Evolutionary conservation across 2,113 vertebrate genomes (phyloP).

Genomic region (Dasyprocta punctata): DNA sequence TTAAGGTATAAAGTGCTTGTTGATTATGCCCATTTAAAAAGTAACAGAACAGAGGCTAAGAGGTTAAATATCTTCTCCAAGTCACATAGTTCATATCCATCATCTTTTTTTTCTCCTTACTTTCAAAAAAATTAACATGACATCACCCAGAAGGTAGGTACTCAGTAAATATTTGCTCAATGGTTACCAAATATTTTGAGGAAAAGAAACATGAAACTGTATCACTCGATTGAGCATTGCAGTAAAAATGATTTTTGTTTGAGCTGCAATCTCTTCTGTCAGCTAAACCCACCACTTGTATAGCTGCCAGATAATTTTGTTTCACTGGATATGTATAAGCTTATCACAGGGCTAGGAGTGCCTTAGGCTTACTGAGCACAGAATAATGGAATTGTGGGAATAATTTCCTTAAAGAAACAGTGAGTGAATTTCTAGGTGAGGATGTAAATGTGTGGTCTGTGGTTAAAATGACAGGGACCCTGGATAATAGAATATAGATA

Average conservation of each 20-base stretch:
- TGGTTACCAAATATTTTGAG: background rate
- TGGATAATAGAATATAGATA: background rate
- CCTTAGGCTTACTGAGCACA: background rate
- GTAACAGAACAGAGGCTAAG: background rate
- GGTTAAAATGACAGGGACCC: background rate
- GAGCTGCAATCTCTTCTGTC: background rate
- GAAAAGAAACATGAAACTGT: background rate
- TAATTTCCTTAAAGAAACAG: background rate
- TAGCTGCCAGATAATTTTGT: background rate
- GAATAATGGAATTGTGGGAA: background rate
- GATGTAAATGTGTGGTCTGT: background rate
- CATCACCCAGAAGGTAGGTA: background rate
- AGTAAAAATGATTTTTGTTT: background rate
- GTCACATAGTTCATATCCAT: background rate
- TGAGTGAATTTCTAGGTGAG: background rate
- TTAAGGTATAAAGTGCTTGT: background rate
- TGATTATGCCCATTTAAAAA: background rate
- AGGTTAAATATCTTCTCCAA: background rate
- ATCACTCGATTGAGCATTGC: slow-evolving; percentile 16
- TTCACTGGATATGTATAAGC: background rate
- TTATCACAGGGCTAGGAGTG: background rate
- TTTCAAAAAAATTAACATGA: background rate
- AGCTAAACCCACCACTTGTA: background rate
- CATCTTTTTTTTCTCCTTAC: background rate
- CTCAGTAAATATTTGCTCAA: background rate